phyloP scores from a whole-genome alignment of 2,888 invertebrate genomes.

The Hydropsyche betteni region DNA sequence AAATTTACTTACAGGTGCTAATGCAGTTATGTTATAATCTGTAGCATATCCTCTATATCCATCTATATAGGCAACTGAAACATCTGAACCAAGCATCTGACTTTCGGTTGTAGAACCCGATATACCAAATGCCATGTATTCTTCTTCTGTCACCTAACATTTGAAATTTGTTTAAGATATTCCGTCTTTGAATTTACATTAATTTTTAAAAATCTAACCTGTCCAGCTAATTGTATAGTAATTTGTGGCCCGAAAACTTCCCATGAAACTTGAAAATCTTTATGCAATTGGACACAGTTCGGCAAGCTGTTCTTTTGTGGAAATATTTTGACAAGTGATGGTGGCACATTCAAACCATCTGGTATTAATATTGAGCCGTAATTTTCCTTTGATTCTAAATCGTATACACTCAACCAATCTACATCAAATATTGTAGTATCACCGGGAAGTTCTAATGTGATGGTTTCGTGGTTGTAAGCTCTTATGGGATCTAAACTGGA shows the following conservation, averaged over 20 bases:
- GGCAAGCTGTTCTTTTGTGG: constrained; percentile 75
- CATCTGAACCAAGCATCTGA: constrained; percentile 87
- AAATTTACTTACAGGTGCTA: constrained; percentile 72
- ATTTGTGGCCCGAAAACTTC: constrained; percentile 90
- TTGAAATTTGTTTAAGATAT: constrained; percentile 21
- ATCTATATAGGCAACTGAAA: constrained; percentile 80
- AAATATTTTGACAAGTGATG: constrained; percentile 75
- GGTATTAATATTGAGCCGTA: constrained; percentile 81
- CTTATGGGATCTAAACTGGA: constrained; percentile 81
- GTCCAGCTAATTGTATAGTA: constrained; percentile 84
- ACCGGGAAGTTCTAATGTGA: constrained; percentile 80
- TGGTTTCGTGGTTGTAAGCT: constrained; percentile 75
- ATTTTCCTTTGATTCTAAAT: constrained; percentile 73
- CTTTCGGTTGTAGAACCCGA: constrained; percentile 77
- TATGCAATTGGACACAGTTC: constrained; percentile 86
- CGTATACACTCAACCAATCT: constrained; percentile 86
- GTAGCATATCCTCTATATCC: constrained; percentile 75
- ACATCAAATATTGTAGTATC: constrained; percentile 82
- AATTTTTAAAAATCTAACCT: constrained; percentile 61
- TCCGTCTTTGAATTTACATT: constrained; percentile 40
- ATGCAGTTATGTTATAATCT: constrained; percentile 87
- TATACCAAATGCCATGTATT: constrained; percentile 90
- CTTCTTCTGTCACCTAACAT: constrained; percentile 68
- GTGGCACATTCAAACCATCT: constrained; percentile 85
- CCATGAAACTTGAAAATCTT: constrained; percentile 85